Evolutionary conservation across 1,140 invertebrate species (phyloP).

Genomic region (Neocloeon triangulifer): DNA sequence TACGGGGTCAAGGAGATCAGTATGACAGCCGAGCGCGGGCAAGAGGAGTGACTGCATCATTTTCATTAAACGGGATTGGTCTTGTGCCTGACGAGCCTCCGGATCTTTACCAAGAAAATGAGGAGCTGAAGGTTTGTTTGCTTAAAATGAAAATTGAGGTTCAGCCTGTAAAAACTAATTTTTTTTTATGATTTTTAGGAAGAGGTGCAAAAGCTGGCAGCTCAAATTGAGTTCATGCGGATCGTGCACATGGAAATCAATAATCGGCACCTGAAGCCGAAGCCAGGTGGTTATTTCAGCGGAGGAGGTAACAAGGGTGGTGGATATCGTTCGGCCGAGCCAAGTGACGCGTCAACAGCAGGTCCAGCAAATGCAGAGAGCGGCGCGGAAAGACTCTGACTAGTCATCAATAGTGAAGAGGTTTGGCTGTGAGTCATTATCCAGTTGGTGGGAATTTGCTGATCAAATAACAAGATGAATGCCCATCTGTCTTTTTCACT

Average conservation of each 20-base stretch:
- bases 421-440: conserved; percentile 15
- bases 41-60: conserved; percentile 57
- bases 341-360: conserved; percentile 18
- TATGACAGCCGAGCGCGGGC: conserved; percentile 61
- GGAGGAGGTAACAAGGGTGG: conserved; percentile 10
- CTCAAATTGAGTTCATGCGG: conserved; percentile 81
- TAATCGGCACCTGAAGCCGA: conserved; percentile 65
- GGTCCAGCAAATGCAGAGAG: conserved; percentile 15
- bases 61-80: conserved; percentile 63
- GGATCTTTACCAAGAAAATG: conserved; percentile 71
- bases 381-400: conserved; percentile 20
- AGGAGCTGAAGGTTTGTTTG: conserved; percentile 65
- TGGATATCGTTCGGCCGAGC: conserved; percentile 18
- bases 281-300: conserved; percentile 55
- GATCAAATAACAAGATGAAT: no score
- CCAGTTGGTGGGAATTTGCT: no score
- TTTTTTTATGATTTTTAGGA: conserved; percentile 27
- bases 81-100: conserved; percentile 54
- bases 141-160: no score
- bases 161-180: no score
- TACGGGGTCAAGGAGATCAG: conserved; percentile 61
- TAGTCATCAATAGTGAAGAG: conserved; percentile 18
- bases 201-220: conserved; percentile 71
- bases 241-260: conserved; percentile 82
- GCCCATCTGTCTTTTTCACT: no score